Evolutionary conservation across 2,113 vertebrate species (phyloP), one percentile per base, ranked within the genome.

Genomic region (Pogona vitticeps): DNA sequence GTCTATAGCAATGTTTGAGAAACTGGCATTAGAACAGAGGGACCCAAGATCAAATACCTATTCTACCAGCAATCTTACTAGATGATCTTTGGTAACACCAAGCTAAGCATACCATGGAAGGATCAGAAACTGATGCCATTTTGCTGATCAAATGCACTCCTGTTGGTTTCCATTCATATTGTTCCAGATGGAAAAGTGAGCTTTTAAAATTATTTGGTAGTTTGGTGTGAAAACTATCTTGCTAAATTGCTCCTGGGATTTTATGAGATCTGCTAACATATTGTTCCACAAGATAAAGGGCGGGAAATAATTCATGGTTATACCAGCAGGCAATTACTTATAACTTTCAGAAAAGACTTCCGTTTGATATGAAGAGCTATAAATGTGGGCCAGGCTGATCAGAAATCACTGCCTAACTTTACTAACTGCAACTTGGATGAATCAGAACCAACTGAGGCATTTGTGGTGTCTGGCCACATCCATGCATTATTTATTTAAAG

Each of bases 211-310:
- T n/a, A 73, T 75, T 18, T 75, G 40, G 15, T 13, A 33, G 36
- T 23, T 56, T 20, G 76, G 84, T 73, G 23, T 75, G 71, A 84
- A 72, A 78, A 63, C 65, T n/a, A 84, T 31, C n/a, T 46, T 63
- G 61, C 68, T 59, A 87, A 82, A 23, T 76, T 56, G 33, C 20
- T 80, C 59, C 59, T 56, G 15, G 26, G 40, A 38, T 26, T 73
- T 28, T 88, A 79, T 15, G 33, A 76, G 21, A 65, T 56, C 40
- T 3, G 76, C 18, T 78, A 36, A 23, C 76, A 71, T 42, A 79
- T 31, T 70, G 84, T 42, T 65, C 65, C 40, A 65, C 20, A 42
- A 28, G 38, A 61, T 40, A 80, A 76, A 26, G 79, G 79, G 4
- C 40, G 10, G 36, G 79, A 86, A 59, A 18, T n/a, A 40, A 72